Evolutionary conservation across 2,888 invertebrate species (phyloP), one percentile per base, ranked within the genome.

Genomic region (Thelaira solivaga): DNA sequence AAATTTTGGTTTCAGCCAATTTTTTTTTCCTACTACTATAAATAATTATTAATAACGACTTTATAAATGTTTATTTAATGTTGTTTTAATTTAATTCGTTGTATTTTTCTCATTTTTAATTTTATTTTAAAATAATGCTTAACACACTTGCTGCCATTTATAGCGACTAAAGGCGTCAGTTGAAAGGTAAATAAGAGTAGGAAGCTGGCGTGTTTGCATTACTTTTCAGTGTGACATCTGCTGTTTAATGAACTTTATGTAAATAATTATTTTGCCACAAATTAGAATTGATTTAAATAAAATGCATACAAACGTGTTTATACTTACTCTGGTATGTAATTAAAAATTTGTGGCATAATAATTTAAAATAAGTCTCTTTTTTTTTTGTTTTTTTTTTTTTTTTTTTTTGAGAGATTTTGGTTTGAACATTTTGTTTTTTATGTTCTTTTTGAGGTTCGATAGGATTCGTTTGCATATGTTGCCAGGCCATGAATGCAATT

Each of bases 231-330:
- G 78, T 41, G 64, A 74, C 78, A 74, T 74, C 57, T 78, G 78
- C 55, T 78, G 59, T 78, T 78, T 74, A 78, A 78, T 78, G 78
- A 78, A 74, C 78, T 78, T 65, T 78, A 18, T 59, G 51, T 53
- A 78, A 74, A 78, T 78, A 78, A 78, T 78, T 78, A 78, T 74
- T 74, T 61, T 78, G 74, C 74, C 77, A 74, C 77, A 74, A 78
- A 78, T 74, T 78, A 78, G 78, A 78, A 74, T 74, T 78, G 74
- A 74, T 78, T 74, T 69, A 74, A 74, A 69, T 59, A 61, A 59
- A 69, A 69, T 78, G n/a, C n/a, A 69, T 65, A 41, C 55, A 45
- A 39, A 18, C 31, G 22, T 49, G 39, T 68, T 31, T 29, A 24
- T 45, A 1, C 16, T 13, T 24, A 6, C 24, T 36, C 29, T 34